phyloP scores from a whole-genome alignment of 2,797 vertebrate genomes.

The Rachycentron canadum region DNA sequence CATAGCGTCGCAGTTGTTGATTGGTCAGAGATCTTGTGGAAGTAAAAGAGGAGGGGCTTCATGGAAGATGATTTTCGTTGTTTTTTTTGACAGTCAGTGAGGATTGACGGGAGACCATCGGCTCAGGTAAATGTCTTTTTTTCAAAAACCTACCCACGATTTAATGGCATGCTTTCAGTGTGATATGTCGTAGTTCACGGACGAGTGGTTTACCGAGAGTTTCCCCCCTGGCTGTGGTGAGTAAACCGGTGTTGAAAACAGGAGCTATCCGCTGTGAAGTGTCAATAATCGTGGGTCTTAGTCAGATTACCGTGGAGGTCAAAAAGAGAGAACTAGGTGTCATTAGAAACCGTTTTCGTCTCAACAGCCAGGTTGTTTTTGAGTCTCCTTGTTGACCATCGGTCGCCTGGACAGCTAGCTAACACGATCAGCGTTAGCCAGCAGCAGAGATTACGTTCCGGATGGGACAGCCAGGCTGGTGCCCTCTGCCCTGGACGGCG shows the following conservation, averaged over 20 bases:
- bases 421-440: slow-evolving; percentile 42
- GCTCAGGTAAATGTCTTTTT: slow-evolving; percentile 70
- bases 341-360: fast-evolving
- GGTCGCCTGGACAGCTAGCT: slow-evolving; percentile 41
- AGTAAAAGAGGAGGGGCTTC: slow-evolving; percentile 50
- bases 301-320: slow-evolving; percentile 49
- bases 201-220: not conserved
- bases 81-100: slow-evolving; percentile 68
- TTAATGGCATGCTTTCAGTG: not conserved
- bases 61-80: slow-evolving; percentile 58
- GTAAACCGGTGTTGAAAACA: not conserved
- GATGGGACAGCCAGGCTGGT: slow-evolving; percentile 19
- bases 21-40: slow-evolving; percentile 54
- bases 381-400: too few species aligned
- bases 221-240: not conserved
- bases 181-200: too few species aligned
- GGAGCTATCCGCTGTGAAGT: not conserved
- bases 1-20: not conserved
- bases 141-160: not conserved
- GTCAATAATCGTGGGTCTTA: slow-evolving; percentile 22
- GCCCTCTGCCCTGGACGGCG: slow-evolving; percentile 5
- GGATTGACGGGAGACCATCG: slow-evolving; percentile 69
- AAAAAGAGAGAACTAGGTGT: not conserved
- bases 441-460: slow-evolving; percentile 12
- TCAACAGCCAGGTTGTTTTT: fast-evolving